phyloP scores from a whole-genome alignment of 2,888 invertebrate genomes.

The Eretmocerus hayati region DNA sequence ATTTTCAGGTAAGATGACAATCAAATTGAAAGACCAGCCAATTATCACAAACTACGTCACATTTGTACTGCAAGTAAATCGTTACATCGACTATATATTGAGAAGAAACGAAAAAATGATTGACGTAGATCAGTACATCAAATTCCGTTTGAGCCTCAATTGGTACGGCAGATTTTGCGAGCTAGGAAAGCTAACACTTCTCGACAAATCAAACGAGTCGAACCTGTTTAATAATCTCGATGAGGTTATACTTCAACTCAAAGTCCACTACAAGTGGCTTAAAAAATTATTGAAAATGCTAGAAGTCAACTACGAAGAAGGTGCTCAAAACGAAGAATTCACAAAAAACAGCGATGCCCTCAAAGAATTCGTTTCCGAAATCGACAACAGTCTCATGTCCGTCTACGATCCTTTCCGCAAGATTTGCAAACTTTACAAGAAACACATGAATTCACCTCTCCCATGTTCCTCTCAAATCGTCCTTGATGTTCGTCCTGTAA shows the following conservation, averaged over 20 bases:
- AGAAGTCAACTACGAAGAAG: constrained; percentile 20
- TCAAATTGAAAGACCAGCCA: constrained; percentile 49
- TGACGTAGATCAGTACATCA: constrained; percentile 39
- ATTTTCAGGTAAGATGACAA: constrained; percentile 46
- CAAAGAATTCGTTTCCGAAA: constrained; percentile 31
- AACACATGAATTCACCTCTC: constrained; percentile 26
- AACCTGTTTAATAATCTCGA: constrained; percentile 35
- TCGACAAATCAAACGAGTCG: constrained; percentile 33
- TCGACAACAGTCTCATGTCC: constrained; percentile 24
- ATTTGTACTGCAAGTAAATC: constrained; percentile 49
- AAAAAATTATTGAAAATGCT: constrained; percentile 49
- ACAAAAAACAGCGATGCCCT: constrained; percentile 31
- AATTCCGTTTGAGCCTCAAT: constrained; percentile 49
- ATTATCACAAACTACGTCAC: constrained; percentile 51
- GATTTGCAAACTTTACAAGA: constrained; percentile 32
- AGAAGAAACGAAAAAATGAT: constrained; percentile 26
- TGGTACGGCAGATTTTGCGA: constrained; percentile 52
- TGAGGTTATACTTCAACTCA: constrained; percentile 55
- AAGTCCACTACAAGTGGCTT: constrained; percentile 70
- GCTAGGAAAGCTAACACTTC: constrained; percentile 41
- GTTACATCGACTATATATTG: constrained; percentile 46
- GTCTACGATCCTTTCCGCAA: constrained; percentile 33
- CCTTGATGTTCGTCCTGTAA: constrained; percentile 22
- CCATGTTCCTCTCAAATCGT: constrained; percentile 31
- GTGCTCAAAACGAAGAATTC: constrained; percentile 10